Percentiles rank a stretch among this genome's conserved stretches.
Conservation (phyloP, 1,140 invertebrate genomes). For the Ruditapes philippinarum region DNA sequence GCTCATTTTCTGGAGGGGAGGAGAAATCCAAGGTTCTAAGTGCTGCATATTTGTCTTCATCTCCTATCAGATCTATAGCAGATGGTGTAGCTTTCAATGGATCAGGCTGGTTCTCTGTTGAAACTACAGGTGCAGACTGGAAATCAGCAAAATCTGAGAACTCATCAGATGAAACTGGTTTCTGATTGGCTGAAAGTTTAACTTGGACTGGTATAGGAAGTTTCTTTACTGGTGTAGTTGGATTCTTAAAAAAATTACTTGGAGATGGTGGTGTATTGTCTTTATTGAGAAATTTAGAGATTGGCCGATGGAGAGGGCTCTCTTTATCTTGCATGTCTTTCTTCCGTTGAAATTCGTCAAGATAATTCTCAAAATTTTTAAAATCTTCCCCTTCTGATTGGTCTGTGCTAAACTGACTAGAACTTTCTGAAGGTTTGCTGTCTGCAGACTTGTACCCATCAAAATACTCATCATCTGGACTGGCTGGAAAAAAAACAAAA, state of each 20-base stretch:
- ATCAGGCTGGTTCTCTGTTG: neutral
- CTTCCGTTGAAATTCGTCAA: conserved; percentile 81
- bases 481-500: conserved; percentile 34
- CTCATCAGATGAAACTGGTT: conserved; percentile 43
- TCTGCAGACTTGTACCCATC: conserved; percentile 89
- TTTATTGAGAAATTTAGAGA: conserved; percentile 64
- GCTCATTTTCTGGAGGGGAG: conserved; percentile 31
- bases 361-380: conserved; percentile 81
- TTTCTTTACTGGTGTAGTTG: conserved; percentile 10
- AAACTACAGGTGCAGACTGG: conserved; percentile 66
- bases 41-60: conserved; percentile 87
- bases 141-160: conserved; percentile 79
- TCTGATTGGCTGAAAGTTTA: neutral
- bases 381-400: conserved; percentile 85
- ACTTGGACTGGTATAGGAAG: conserved; percentile 20
- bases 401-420: conserved; percentile 82
- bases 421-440: conserved; percentile 79
- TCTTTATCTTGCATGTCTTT: conserved; percentile 72
- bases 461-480: conserved; percentile 87
- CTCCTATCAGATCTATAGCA: conserved; percentile 79
- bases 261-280: conserved; percentile 27
- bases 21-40: conserved; percentile 80
- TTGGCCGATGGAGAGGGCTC: conserved; percentile 76
- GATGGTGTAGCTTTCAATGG: conserved; percentile 58
- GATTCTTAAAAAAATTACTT: conserved; percentile 4